These are phyloP conservation scores for Urophycis tenuis DNA, from an alignment of 2,797 vertebrate genomes.

Conservation along the genomic window DNA sequence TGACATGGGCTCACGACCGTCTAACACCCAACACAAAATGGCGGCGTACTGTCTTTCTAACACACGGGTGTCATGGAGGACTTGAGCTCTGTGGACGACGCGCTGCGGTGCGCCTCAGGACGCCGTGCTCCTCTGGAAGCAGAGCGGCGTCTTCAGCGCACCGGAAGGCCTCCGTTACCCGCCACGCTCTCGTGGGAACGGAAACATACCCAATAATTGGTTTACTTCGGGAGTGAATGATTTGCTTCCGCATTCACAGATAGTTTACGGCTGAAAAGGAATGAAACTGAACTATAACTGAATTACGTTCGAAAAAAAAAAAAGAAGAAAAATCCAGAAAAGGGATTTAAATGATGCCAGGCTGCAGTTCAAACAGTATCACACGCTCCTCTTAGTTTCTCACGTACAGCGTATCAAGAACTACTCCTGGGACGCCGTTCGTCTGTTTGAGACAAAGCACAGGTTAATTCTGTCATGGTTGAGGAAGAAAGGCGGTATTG, in stretches of 20 bases:
- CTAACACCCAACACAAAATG: neutral
- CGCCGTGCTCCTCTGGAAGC: too few relatives aligned
- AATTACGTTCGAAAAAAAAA: too few relatives aligned
- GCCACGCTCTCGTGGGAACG: neutral
- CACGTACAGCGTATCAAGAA: neutral
- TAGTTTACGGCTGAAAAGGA: neutral
- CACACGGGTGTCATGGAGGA: too few relatives aligned
- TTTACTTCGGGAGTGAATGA: neutral
- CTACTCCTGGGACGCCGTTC: neutral
- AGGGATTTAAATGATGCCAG: neutral
- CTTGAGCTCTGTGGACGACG: neutral
- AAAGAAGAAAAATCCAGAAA: neutral
- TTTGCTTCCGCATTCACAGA: neutral
- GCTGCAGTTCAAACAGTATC: neutral
- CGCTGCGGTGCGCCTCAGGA: neutral
- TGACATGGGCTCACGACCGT: neutral
- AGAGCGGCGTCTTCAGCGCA: too few relatives aligned
- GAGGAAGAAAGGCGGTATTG: neutral
- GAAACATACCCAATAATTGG: neutral
- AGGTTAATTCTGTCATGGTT: neutral
- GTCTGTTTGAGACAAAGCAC: neutral
- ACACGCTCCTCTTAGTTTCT: neutral
- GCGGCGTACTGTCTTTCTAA: neutral
- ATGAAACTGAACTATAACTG: neutral
- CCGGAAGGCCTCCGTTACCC: neutral